Evolutionary conservation across 2,888 invertebrate genomes (phyloP).

Genomic region (Leucozona laternaria): DNA sequence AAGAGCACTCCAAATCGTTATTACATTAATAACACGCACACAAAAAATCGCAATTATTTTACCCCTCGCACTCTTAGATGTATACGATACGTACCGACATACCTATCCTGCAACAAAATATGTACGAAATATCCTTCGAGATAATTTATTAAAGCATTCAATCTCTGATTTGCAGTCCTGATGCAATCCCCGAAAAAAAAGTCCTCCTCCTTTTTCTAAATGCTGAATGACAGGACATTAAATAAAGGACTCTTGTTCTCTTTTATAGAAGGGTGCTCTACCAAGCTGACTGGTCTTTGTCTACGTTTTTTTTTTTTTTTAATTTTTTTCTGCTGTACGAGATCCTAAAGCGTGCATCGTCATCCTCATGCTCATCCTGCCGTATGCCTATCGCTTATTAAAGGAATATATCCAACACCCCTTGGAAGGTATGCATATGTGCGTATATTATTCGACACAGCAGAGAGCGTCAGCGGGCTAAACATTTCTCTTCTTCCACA

Average conservation of each 20-base stretch:
- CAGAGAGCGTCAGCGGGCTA: neutral
- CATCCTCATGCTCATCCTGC: conserved; percentile 5
- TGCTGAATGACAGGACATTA: conserved; percentile 53
- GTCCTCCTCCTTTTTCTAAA: conserved; percentile 33
- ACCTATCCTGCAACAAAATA: conserved; percentile 23
- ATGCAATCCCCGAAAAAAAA: conserved; percentile 16
- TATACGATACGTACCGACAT: neutral
- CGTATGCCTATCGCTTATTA: conserved; percentile 59
- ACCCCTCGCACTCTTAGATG: conserved; percentile 17
- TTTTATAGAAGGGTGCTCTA: conserved; percentile 36
- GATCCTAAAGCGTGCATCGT: conserved; percentile 21
- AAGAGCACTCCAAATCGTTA: conserved; percentile 61
- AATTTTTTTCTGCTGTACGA: no score
- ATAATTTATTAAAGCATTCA: conserved; percentile 72
- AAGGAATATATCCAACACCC: conserved; percentile 71
- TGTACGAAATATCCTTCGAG: conserved; percentile 33
- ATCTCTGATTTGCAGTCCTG: conserved; percentile 56
- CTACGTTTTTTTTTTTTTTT: neutral
- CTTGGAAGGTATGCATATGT: conserved; percentile 50
- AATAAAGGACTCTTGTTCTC: conserved; percentile 31
- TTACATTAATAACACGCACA: conserved; percentile 44
- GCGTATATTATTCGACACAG: conserved; percentile 28
- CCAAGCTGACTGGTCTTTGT: conserved; percentile 38
- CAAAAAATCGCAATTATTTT: conserved; percentile 26
- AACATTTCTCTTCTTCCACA: conserved; percentile 30